phyloP scores from a whole-genome alignment of 2,797 vertebrate species.

The Discoglossus pictus region DNA sequence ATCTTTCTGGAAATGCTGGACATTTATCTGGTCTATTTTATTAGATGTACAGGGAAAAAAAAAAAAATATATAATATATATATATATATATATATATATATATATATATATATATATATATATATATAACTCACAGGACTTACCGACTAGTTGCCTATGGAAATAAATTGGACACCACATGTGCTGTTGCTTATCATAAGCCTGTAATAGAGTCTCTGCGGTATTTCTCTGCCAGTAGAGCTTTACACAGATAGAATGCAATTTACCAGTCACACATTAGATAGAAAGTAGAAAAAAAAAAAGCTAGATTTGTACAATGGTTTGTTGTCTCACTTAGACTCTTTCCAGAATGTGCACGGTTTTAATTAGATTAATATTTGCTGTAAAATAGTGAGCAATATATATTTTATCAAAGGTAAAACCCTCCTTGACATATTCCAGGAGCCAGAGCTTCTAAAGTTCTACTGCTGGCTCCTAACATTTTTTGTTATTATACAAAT shows the following conservation, averaged over 20 bases:
- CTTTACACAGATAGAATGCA: conserved; percentile 30
- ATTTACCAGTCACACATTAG: conserved; percentile 35
- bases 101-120: too few species aligned
- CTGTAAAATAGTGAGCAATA: too few species aligned
- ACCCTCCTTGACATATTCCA: too few species aligned
- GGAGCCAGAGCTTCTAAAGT: too few species aligned
- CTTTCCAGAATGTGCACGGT: too few species aligned
- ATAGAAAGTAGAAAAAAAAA: conserved; percentile 9
- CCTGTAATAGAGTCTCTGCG: conserved; percentile 34
- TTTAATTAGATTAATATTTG: too few species aligned
- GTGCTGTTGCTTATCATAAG: conserved; percentile 33
- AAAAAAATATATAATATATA: conserved; percentile 2
- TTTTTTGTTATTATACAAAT: too few species aligned
- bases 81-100: too few species aligned
- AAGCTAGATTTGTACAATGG: not conserved
- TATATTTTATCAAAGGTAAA: too few species aligned
- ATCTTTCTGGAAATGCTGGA: conserved; percentile 22
- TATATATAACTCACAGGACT: conserved; percentile 18
- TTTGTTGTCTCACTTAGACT: not conserved
- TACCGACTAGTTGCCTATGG: conserved; percentile 18
- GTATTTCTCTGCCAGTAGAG: conserved; percentile 30
- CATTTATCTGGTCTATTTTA: conserved; percentile 19
- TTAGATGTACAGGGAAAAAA: conserved; percentile 8
- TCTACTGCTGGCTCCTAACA: too few species aligned
- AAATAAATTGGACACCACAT: conserved; percentile 42